These are phyloP conservation scores for Malurus leucopterus DNA, from an alignment of 2,797 vertebrate genomes.

Conservation along the genomic window DNA sequence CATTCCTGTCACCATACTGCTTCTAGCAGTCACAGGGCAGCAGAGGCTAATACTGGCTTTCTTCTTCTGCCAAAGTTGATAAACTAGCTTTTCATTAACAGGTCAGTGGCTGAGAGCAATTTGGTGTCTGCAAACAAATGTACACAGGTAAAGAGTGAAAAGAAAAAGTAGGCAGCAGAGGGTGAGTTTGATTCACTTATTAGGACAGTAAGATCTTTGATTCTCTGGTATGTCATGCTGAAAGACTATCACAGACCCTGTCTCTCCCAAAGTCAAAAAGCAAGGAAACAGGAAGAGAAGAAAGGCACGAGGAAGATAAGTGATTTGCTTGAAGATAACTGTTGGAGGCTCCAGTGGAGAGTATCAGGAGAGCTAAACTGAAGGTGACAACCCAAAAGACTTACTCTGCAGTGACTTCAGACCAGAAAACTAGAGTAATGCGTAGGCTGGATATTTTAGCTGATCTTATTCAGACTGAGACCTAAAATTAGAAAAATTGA, in stretches of 20 bases:
- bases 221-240: background rate
- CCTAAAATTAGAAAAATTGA: background rate
- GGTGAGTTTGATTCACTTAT: background rate
- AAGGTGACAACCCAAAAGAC: background rate
- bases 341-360: background rate
- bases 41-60: background rate
- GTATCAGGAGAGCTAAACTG: background rate
- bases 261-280: background rate
- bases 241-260: background rate
- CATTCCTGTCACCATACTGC: slow-evolving; percentile 5
- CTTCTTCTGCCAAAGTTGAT: background rate
- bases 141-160: background rate
- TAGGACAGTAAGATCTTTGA: background rate
- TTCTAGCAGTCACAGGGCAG: slow-evolving; percentile 24
- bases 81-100: slow-evolving; percentile 36
- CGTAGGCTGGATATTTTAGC: background rate
- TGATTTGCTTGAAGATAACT: background rate
- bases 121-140: background rate
- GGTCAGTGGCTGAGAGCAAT: slow-evolving; percentile 13
- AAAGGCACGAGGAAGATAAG: background rate
- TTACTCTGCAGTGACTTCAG: background rate
- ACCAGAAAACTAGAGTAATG: background rate
- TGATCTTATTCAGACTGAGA: background rate
- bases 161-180: background rate
- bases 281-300: background rate